These are phyloP conservation scores for Psilopogon haemacephalus DNA, from an alignment of 2,113 vertebrate species.

Conservation along the genomic window DNA sequence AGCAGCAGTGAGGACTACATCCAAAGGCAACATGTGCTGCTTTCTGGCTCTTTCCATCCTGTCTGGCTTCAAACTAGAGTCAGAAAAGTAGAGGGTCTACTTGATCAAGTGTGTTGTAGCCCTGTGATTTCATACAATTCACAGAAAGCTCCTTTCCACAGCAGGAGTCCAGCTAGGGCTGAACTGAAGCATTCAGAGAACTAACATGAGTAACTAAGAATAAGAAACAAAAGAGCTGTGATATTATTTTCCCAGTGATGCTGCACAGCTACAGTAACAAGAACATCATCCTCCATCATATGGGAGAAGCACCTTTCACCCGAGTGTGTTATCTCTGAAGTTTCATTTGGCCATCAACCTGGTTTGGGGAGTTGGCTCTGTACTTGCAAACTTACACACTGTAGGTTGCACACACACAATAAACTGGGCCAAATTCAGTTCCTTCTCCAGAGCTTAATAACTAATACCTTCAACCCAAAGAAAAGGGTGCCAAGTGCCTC, in stretches of 20 bases:
- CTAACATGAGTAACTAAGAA: neutral
- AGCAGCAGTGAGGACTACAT: neutral
- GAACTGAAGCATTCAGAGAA: neutral
- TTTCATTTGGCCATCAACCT: neutral
- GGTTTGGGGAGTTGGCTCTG: neutral
- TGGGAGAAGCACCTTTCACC: neutral
- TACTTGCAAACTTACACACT: neutral
- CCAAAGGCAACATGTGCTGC: neutral
- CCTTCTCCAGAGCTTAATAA: neutral
- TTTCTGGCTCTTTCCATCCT: neutral
- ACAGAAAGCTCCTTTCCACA: neutral
- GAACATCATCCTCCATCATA: neutral
- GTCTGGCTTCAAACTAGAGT: neutral
- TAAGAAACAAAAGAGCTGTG: neutral
- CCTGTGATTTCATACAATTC: neutral
- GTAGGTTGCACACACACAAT: neutral
- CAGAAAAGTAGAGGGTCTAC: neutral
- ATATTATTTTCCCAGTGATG: neutral
- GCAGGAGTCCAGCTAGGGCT: neutral
- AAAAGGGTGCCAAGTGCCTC: neutral
- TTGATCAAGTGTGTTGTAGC: neutral
- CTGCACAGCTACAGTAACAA: neutral
- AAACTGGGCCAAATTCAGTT: neutral
- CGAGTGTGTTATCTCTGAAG: neutral
- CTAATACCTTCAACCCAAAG: neutral